Evolutionary conservation across 23 tunicate genomes (phyloP).

Genomic region (Corella eumyota): DNA sequence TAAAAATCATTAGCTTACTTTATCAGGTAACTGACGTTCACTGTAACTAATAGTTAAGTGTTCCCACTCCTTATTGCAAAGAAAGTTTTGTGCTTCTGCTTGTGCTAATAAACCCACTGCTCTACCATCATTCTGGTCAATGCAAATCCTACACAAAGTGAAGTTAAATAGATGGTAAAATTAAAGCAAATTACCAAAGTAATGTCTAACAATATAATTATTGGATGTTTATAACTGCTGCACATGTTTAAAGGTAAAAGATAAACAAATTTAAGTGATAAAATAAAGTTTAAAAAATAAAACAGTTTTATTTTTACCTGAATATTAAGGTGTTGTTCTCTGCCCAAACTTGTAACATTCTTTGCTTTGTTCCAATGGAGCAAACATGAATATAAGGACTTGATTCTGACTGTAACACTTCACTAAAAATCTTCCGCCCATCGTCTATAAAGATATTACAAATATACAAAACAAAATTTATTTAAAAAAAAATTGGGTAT

Average conservation of each 20-base stretch:
- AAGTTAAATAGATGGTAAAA: background rate
- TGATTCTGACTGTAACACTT: slow-evolving; percentile 1
- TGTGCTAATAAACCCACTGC: slow-evolving; percentile 76
- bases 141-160: slow-evolving; percentile 50
- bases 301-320: slow-evolving; percentile 19
- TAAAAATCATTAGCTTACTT: slow-evolving; percentile 18
- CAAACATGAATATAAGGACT: slow-evolving; percentile 60
- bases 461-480: too few relatives aligned
- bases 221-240: background rate
- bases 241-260: background rate
- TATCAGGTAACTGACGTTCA: slow-evolving; percentile 69
- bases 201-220: background rate
- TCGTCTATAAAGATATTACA: too few relatives aligned
- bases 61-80: slow-evolving; percentile 63
- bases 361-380: slow-evolving; percentile 66
- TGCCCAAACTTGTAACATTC: slow-evolving; percentile 77
- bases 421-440: too few relatives aligned
- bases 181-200: background rate
- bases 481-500: background rate
- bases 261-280: too few relatives aligned
- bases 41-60: slow-evolving; percentile 70
- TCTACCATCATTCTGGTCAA: slow-evolving; percentile 53
- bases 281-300: background rate
- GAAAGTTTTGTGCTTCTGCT: slow-evolving; percentile 40
- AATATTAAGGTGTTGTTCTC: slow-evolving; percentile 75